A percentile compares a stretch with the other conserved stretches of the same genome.
These are phyloP conservation scores for Anniella stebbinsi DNA, from an alignment of 2,797 vertebrate genomes.

Conservation along the genomic window DNA sequence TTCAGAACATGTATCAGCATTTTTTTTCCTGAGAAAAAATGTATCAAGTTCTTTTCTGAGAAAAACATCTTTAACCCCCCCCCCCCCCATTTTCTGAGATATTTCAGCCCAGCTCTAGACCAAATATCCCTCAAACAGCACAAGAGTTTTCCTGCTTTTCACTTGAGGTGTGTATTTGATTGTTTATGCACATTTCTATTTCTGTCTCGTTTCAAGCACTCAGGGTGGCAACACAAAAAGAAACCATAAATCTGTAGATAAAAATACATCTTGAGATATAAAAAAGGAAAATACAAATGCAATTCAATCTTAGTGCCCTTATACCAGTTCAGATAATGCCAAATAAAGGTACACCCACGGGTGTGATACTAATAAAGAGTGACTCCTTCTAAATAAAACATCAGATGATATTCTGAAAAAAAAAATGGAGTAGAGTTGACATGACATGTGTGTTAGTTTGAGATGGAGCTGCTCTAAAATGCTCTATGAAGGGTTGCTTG, in stretches of 20 bases:
- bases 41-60: no score
- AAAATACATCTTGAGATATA: conserved; percentile 1
- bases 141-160: not conserved
- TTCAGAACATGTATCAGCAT: not conserved
- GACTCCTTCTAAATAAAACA: not conserved
- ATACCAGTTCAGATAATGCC: not conserved
- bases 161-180: not conserved
- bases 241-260: not conserved
- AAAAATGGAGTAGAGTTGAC: not conserved
- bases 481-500: not conserved
- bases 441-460: not conserved
- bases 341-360: not conserved
- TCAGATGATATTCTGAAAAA: not conserved
- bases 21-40: no score
- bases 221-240: not conserved
- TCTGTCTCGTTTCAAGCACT: not conserved
- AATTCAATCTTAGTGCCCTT: not conserved
- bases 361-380: not conserved
- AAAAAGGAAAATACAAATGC: conserved; percentile 2
- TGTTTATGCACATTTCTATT: not conserved
- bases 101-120: not conserved
- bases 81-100: not conserved
- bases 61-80: no score
- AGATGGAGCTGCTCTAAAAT: not conserved
- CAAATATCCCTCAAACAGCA: not conserved